Percentiles rank a stretch among this genome's conserved stretches.
These are phyloP conservation scores for Ciconia maguari DNA, from an alignment of 2,113 vertebrate species.

Conservation along the genomic window DNA sequence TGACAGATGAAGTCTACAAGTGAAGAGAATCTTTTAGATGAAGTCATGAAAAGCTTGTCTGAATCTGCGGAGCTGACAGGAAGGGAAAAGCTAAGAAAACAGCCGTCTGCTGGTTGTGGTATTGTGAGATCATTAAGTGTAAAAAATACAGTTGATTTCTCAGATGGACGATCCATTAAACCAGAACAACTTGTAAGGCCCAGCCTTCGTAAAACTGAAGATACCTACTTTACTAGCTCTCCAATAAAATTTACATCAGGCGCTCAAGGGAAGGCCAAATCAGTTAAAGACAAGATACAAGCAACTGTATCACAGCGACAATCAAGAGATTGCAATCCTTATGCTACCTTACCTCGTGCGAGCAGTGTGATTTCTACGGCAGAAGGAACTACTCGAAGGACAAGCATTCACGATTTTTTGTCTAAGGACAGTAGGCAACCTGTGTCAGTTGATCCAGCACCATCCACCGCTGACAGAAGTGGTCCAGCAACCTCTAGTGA, in stretches of 20 bases:
- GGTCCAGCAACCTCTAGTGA: constrained; percentile 87
- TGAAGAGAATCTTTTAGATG: constrained; percentile 90
- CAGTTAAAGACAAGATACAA: constrained; percentile 82
- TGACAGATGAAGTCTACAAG: constrained; percentile 81
- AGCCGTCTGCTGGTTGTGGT: constrained; percentile 70
- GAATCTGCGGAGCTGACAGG: constrained; percentile 80
- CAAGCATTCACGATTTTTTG: constrained; percentile 96
- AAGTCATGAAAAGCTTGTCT: constrained; percentile 86
- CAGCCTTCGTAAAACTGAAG: constrained; percentile 83
- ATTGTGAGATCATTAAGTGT: constrained; percentile 88
- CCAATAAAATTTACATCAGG: constrained; percentile 71
- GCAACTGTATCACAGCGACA: constrained; percentile 69
- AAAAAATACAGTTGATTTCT: constrained; percentile 69
- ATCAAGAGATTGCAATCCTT: constrained; percentile 80
- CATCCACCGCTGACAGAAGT: constrained; percentile 72
- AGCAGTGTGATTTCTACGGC: constrained; percentile 98
- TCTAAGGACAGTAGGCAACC: constrained; percentile 91
- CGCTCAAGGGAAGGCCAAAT: constrained; percentile 78
- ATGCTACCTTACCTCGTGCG: constrained; percentile 90
- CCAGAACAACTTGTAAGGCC: constrained; percentile 70
- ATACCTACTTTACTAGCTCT: constrained; percentile 80
- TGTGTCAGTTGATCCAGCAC: constrained; percentile 82
- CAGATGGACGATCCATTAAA: constrained; percentile 74
- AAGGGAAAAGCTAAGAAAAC: constrained; percentile 74
- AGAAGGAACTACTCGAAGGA: constrained; percentile 91